These are phyloP conservation scores for Hippolais icterina DNA, from an alignment of 2,113 vertebrate genomes.

Conservation along the genomic window DNA sequence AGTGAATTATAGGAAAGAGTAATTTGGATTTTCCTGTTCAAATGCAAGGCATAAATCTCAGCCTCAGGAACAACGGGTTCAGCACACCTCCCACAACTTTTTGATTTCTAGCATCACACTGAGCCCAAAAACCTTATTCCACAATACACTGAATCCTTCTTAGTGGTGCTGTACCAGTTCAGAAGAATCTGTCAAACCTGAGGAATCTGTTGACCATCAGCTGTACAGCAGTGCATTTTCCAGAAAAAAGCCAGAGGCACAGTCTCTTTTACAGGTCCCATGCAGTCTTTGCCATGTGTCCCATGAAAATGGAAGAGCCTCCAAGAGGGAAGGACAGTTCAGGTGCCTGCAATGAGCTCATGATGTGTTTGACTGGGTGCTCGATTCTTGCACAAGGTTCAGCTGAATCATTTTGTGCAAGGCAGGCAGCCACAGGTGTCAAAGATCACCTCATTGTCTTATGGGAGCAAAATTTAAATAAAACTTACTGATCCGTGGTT, in stretches of 20 bases:
- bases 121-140: conserved; percentile 1
- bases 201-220: neutral
- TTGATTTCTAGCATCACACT: conserved; percentile 13
- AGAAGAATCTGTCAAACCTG: neutral
- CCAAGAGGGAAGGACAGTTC: neutral
- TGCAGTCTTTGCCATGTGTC: neutral
- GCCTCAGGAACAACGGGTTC: neutral
- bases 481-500: neutral
- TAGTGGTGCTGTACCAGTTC: neutral
- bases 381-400: neutral
- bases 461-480: neutral
- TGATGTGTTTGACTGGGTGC: too few relatives aligned
- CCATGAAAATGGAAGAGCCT: neutral
- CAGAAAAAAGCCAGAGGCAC: neutral
- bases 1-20: neutral
- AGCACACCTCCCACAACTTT: neutral
- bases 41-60: neutral
- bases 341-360: neutral
- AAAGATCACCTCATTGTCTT: neutral
- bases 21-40: neutral
- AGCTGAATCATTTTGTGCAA: neutral
- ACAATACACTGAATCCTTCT: neutral
- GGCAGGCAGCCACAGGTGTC: neutral
- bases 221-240: neutral
- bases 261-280: neutral